These are phyloP conservation scores for Pelobates cultripes DNA, from an alignment of 2,797 vertebrate genomes.

Conservation along the genomic window DNA sequence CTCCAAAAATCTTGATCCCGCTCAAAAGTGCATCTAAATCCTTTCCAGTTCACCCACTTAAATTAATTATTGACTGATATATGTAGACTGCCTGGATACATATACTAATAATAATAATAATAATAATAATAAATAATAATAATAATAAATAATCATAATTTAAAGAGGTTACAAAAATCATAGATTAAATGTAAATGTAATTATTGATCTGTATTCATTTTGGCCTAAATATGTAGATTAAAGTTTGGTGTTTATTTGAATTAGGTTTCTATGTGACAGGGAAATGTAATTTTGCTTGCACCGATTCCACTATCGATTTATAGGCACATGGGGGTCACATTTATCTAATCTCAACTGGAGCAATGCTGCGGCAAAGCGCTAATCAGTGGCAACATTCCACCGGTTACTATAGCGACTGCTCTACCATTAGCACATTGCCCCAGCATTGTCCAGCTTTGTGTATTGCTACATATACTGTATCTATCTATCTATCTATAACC, in stretches of 20 bases:
- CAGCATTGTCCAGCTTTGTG: too few relatives aligned
- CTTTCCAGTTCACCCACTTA: background rate
- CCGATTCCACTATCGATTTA: background rate
- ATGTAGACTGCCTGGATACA: too few relatives aligned
- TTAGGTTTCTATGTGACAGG: background rate
- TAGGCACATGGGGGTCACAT: background rate
- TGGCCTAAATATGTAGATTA: too few relatives aligned
- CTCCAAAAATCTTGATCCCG: background rate
- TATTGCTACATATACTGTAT: too few relatives aligned
- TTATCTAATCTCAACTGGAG: background rate
- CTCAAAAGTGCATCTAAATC: background rate
- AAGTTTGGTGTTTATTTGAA: background rate
- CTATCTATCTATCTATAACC: too few relatives aligned
- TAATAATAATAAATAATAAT: too few relatives aligned
- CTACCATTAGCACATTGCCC: background rate
- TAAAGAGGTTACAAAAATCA: too few relatives aligned
- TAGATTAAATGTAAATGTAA: too few relatives aligned
- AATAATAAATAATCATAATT: too few relatives aligned
- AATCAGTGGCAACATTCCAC: background rate
- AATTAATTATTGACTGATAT: too few relatives aligned
- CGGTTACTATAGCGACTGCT: background rate
- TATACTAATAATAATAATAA: too few relatives aligned
- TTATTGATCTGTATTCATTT: too few relatives aligned
- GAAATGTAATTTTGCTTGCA: background rate
- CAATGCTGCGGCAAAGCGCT: background rate